These are phyloP conservation scores for Biston stratarius DNA, from an alignment of 2,888 invertebrate genomes.

Conservation along the genomic window DNA sequence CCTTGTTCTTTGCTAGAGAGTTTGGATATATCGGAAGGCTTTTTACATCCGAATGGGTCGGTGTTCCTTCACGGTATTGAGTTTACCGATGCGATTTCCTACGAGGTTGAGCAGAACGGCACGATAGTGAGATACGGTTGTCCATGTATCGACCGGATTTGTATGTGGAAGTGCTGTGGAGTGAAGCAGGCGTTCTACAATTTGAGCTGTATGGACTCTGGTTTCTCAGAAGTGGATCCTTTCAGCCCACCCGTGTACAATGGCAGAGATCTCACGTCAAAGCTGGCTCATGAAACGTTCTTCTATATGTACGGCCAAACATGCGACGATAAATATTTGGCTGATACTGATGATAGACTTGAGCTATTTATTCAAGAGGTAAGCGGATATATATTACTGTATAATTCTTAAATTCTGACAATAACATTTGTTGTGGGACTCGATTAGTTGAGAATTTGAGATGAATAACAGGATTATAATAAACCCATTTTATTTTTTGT, in stretches of 20 bases:
- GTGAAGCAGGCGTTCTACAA: slow-evolving; percentile 56
- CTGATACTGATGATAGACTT: slow-evolving; percentile 58
- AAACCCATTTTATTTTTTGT: no score
- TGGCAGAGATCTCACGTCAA: slow-evolving; percentile 54
- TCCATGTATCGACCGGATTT: slow-evolving; percentile 70
- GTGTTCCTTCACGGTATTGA: slow-evolving; percentile 66
- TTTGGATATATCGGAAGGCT: slow-evolving; percentile 69
- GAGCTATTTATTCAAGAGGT: slow-evolving; percentile 76
- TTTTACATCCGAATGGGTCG: slow-evolving; percentile 60
- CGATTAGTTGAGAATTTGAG: no score
- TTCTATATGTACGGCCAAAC: slow-evolving; percentile 64
- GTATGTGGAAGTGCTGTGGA: slow-evolving; percentile 75
- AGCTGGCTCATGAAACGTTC: slow-evolving; percentile 64
- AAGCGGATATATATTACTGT: slow-evolving; percentile 29
- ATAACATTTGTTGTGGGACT: neutral
- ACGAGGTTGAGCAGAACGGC: slow-evolving; percentile 58
- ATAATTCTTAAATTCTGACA: neutral
- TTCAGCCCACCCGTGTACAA: slow-evolving; percentile 72
- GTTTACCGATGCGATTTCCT: slow-evolving; percentile 66
- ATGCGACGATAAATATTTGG: slow-evolving; percentile 67
- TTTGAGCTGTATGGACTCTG: slow-evolving; percentile 56
- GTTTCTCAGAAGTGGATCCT: slow-evolving; percentile 58
- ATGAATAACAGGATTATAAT: no score
- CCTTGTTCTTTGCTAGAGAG: slow-evolving; percentile 69
- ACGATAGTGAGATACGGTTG: slow-evolving; percentile 61